Percentiles rank a stretch among this genome's conserved stretches.
Evolutionary conservation across 2,797 vertebrate genomes (phyloP).

Genomic region (Brachymystax lenok): DNA sequence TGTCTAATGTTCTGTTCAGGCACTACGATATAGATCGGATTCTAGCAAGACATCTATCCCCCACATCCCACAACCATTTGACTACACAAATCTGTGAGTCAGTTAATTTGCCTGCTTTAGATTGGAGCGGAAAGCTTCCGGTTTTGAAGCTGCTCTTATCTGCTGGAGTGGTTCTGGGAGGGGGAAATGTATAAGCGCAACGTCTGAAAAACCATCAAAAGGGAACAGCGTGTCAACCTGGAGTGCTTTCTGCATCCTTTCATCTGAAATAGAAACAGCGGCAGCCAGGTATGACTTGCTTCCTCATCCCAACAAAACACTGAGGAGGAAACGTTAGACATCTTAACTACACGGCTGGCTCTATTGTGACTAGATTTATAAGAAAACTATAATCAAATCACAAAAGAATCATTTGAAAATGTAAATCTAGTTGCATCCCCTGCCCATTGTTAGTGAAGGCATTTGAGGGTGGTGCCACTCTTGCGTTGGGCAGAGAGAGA

Average conservation of each 20-base stretch:
- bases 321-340: background rate
- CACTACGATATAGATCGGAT: background rate
- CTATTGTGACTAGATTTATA: background rate
- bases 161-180: conserved; percentile 21
- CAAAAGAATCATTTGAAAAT: background rate
- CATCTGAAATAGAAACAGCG: background rate
- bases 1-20: background rate
- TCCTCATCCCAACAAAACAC: conserved; percentile 11
- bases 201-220: conserved; percentile 51
- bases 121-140: conserved; percentile 19
- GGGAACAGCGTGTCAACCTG: conserved; percentile 35
- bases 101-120: conserved; percentile 43
- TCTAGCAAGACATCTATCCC: background rate
- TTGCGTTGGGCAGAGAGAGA: background rate
- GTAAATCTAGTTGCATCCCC: background rate
- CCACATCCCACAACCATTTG: conserved; percentile 45
- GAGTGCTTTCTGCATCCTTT: conserved; percentile 27
- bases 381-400: background rate
- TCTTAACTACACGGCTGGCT: background rate
- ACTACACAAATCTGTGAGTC: conserved; percentile 41
- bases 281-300: background rate
- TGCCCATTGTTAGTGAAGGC: background rate
- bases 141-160: conserved; percentile 61
- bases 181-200: conserved; percentile 1
- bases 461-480: background rate